Percentiles rank a stretch among this genome's conserved stretches.
phyloP scores from a whole-genome alignment of 2,888 invertebrate species.

The Taphrorychus bicolor region DNA sequence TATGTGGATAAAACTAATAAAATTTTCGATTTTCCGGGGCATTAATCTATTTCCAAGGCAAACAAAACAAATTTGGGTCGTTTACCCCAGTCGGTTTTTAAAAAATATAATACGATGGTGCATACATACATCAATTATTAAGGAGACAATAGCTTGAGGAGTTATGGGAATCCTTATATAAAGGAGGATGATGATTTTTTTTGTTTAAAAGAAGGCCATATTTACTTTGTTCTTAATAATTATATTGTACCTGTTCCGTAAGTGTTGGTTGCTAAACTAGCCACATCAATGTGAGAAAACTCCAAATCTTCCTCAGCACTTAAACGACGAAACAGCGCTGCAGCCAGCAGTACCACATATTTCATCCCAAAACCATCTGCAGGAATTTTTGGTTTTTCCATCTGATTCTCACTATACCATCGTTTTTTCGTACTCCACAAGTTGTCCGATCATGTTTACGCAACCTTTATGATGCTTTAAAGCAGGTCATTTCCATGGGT shows the following conservation, averaged over 20 bases:
- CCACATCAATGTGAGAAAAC: constrained; percentile 48
- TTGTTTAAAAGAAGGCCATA: too few species aligned
- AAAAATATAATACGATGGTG: background rate
- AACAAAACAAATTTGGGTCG: background rate
- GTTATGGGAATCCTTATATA: too few species aligned
- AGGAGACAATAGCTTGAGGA: background rate
- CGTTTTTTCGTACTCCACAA: too few species aligned
- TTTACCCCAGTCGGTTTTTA: too few species aligned
- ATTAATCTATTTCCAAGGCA: background rate
- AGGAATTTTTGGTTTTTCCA: background rate
- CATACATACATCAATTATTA: background rate
- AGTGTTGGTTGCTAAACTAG: constrained; percentile 46
- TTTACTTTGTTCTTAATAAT: too few species aligned
- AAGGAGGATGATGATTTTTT: too few species aligned
- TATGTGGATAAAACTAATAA: background rate
- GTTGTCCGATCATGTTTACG: too few species aligned
- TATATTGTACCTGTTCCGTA: constrained; percentile 49
- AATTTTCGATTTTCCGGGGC: background rate
- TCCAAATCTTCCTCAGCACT: constrained; percentile 44
- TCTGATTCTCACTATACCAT: background rate
- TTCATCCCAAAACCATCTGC: background rate
- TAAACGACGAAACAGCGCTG: background rate
- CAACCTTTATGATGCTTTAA: too few species aligned
- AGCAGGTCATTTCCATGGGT: too few species aligned
- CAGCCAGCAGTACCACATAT: background rate